A percentile compares a stretch with the other conserved stretches of the same genome.
phyloP scores from a whole-genome alignment of 2,113 vertebrate species.

The Stigmatopora nigra region DNA sequence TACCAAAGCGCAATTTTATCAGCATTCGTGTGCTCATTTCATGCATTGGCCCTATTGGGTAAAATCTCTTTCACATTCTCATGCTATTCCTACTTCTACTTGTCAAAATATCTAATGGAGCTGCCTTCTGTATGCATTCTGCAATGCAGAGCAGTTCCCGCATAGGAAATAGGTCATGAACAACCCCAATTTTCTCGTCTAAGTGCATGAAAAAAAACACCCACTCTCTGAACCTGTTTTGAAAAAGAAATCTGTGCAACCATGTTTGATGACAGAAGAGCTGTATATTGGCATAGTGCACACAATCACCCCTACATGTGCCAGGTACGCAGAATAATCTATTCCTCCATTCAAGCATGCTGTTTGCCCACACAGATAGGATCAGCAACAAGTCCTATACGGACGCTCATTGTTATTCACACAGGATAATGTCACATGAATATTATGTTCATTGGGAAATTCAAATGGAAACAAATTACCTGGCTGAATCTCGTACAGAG shows the following conservation, averaged over 20 bases:
- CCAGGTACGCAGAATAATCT: slow-evolving; percentile 9
- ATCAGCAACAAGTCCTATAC: slow-evolving; percentile 33
- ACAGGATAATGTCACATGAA: slow-evolving; percentile 28
- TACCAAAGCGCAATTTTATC: no score
- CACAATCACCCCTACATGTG: not conserved
- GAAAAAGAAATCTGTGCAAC: not conserved
- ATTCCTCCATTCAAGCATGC: slow-evolving; percentile 39
- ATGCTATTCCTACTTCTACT: not conserved
- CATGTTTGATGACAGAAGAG: not conserved
- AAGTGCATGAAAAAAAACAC: not conserved
- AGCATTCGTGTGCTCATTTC: not conserved
- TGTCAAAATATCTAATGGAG: not conserved
- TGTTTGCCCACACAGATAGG: slow-evolving; percentile 43
- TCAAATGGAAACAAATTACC: slow-evolving; percentile 34
- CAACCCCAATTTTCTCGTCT: not conserved
- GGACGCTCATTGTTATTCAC: slow-evolving; percentile 36
- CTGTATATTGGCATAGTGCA: not conserved
- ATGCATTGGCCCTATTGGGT: not conserved
- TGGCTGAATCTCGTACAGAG: slow-evolving; percentile 19
- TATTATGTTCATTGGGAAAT: slow-evolving; percentile 29
- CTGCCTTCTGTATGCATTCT: not conserved
- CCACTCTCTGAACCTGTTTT: not conserved
- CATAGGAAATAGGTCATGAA: not conserved
- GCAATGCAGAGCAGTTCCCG: not conserved
- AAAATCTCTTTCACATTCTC: not conserved